Evolutionary conservation across 1,140 invertebrate genomes (phyloP), one percentile per base, ranked within the genome.

Genomic region (Neodiprion virginianus): DNA sequence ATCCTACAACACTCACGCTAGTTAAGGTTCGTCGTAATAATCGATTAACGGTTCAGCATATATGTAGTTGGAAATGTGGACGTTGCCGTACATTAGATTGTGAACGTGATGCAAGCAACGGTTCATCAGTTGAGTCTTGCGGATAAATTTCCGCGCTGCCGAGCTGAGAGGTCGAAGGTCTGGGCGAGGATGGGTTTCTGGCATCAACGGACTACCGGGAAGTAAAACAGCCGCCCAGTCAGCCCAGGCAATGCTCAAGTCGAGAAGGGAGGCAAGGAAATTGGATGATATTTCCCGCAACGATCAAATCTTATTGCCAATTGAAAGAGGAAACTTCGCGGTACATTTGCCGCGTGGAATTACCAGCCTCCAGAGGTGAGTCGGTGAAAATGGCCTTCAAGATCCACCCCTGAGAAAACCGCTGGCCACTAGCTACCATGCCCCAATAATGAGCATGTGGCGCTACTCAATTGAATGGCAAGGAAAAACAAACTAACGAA

Each of bases 241-340:
- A 61, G 53, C 10, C 28, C 70, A 50, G 14, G 49, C 48, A 73
- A 75, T 77, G 74, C 79, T 79, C 76, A 75, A 76, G 72, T 68
- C 67, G 69, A 53, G 74, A 23, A 69, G 67, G 67, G 40, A 70
- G 76, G 78, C 84, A 86, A 84, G 85, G 82, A 88, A 86, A 88
- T 87, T 87, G 86, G 84, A 86, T 83, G 86, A 87, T 85, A 87
- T 87, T 88, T 87, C 79, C 83, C 80, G 81, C 80, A 85, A 86
- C 86, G 83, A 87, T 88, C 84, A 86, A 85, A 86, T 86, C 83
- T 87, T 86, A 87, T 86, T 85, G 82, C 82, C 82, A 86, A 86
- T 86, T 84, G 83, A 86, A 87, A 86, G 83, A 84, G 83, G 80
- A 86, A 87, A 86, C 80, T 86, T 86, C 81, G 81, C 80, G 81